Base-by-base conservation (phyloP, 2,888 invertebrate genomes). In the Hanleya hanleyi region DNA sequence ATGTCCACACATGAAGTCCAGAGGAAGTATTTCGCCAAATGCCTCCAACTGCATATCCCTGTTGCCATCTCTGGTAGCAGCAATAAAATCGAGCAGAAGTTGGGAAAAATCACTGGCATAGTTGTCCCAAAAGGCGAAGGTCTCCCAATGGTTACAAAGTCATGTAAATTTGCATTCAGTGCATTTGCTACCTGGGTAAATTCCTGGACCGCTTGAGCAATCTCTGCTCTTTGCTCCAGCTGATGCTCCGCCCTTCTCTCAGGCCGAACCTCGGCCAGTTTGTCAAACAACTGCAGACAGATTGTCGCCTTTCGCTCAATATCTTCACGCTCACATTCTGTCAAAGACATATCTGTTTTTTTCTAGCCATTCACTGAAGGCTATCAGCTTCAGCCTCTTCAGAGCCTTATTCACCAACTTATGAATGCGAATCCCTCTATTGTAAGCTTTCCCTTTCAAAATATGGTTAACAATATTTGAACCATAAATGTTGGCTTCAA, bases 371-470 rank as follows among this genome's bases (percentile, higher is more conserved):
- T 41, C 47, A n/a, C 47, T 15, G 12, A 41, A 41, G 12, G 47
- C 47, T n/a, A 15, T n/a, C 47, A 12, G n/a, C 47, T 41, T 41
- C 47, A 41, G 47, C 47, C 47, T 12, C 12, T 41, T 41, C 12
- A 41, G n/a, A 15, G 47, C n/a, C n/a, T 41, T n/a, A n/a, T 41
- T 41, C 47, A 41, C n/a, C 47, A 41, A n/a, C 47, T 41, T 41
- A n/a, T 41, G 47, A 15, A 41, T 12, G 69, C 69, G 37, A 3
- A 74, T 69, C 33, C 74, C 51, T 38, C 71, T 49, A 66, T 74
- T 71, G 37, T 74, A 74, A 1, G 70, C 18, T 37, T 70, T 74
- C 4, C 70, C 67, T 57, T 70, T 70, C 65, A 62, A 37, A 15
- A 71, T 57, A 1, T 41, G 71, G 15, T 66, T 61, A 6, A 74